Percentiles rank a stretch among this genome's conserved stretches.
Evolutionary conservation across 2,113 vertebrate genomes (phyloP).

Genomic region (Mesoclemmys tuberculata): DNA sequence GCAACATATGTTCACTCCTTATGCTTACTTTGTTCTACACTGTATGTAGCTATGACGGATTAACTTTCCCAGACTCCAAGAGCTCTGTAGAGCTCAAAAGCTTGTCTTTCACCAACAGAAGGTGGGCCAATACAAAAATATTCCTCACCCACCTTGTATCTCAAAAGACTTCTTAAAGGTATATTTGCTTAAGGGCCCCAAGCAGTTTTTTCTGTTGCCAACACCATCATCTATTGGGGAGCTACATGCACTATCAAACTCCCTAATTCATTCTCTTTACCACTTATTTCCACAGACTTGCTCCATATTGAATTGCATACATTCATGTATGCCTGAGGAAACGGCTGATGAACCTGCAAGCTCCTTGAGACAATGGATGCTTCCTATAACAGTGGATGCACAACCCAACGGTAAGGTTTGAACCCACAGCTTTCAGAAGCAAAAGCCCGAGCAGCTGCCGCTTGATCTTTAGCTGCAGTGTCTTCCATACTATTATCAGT

Average conservation of each 20-base stretch:
- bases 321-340: background rate
- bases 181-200: background rate
- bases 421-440: background rate
- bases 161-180: background rate
- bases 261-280: background rate
- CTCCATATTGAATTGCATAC: background rate
- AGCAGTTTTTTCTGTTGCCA: background rate
- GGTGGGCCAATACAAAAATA: background rate
- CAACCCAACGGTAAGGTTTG: background rate
- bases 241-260: background rate
- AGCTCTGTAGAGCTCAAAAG: too few species aligned
- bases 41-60: too few species aligned
- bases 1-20: too few species aligned
- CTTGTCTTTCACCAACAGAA: too few species aligned
- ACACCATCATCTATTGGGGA: background rate
- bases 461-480: fast-evolving
- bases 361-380: background rate
- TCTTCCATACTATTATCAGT: background rate
- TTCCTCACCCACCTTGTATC: fast-evolving
- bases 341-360: background rate
- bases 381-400: background rate
- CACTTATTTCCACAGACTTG: background rate
- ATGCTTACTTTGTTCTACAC: too few species aligned
- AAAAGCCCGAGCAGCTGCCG: background rate
- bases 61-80: too few species aligned